These are phyloP conservation scores for Brevimyrus niger DNA, from an alignment of 2,113 vertebrate genomes.

Conservation along the genomic window DNA sequence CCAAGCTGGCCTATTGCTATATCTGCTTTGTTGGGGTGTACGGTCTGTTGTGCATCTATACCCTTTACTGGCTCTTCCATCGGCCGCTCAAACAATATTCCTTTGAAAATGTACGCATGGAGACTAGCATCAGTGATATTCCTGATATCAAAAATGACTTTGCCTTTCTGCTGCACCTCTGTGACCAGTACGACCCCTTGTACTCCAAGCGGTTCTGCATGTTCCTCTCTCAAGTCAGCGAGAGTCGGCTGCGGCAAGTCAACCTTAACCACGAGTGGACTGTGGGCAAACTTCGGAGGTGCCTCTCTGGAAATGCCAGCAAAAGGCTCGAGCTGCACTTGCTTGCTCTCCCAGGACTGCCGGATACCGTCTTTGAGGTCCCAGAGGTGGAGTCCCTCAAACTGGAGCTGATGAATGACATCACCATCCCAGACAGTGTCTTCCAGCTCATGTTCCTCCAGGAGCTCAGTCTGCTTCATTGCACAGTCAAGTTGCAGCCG, in stretches of 20 bases:
- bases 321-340: constrained; percentile 70
- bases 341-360: constrained; percentile 71
- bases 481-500: constrained; percentile 65
- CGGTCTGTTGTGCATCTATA: constrained; percentile 74
- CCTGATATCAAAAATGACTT: constrained; percentile 85
- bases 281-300: constrained; percentile 64
- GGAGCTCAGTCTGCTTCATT: constrained; percentile 71
- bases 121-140: constrained; percentile 79
- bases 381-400: constrained; percentile 71
- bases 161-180: constrained; percentile 82
- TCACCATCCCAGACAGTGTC: constrained; percentile 61
- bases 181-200: constrained; percentile 79
- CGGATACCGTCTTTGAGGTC: constrained; percentile 73
- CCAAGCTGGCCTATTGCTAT: constrained; percentile 77
- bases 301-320: constrained; percentile 57
- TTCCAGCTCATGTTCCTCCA: constrained; percentile 63
- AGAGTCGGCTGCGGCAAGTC: constrained; percentile 73
- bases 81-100: constrained; percentile 77
- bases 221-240: constrained; percentile 84
- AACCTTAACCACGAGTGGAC: constrained; percentile 85
- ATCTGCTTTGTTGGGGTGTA: constrained; percentile 75
- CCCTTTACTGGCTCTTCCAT: constrained; percentile 81
- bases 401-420: constrained; percentile 70
- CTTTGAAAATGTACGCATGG: constrained; percentile 71
- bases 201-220: constrained; percentile 80